Percentiles rank a stretch among this genome's conserved stretches.
These are phyloP conservation scores for Brachionus plicatilis DNA, from an alignment of 1,140 invertebrate species.

Conservation along the genomic window DNA sequence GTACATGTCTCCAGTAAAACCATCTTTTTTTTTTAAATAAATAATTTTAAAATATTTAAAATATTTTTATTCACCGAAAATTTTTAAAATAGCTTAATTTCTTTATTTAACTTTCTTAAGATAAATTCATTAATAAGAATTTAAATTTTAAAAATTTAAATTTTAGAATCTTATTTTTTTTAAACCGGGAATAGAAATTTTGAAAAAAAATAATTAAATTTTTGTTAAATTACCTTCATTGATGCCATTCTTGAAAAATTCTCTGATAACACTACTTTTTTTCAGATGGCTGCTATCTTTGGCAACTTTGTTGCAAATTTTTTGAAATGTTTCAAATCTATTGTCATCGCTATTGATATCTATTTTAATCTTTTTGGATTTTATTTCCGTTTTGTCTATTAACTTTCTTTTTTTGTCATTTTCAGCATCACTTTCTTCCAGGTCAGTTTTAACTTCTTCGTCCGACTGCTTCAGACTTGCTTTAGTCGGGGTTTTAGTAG, in stretches of 20 bases:
- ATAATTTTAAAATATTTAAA: conserved; percentile 36
- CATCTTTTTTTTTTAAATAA: conserved; percentile 42
- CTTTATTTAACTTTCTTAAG: background rate
- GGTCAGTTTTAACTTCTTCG: background rate
- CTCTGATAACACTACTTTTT: conserved; percentile 71
- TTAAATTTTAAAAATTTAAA: too few species aligned
- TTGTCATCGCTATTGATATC: conserved; percentile 60
- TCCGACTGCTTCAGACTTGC: background rate
- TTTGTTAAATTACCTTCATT: background rate
- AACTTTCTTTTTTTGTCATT: background rate
- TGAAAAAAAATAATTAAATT: too few species aligned
- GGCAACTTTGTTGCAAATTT: conserved; percentile 70
- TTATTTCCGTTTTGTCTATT: background rate
- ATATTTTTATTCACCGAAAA: background rate
- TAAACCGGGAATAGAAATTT: too few species aligned
- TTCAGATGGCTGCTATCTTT: conserved; percentile 70
- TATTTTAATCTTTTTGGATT: background rate
- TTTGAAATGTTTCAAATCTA: conserved; percentile 70
- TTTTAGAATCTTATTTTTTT: too few species aligned
- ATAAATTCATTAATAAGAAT: too few species aligned
- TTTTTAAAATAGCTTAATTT: background rate
- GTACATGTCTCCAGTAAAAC: conserved; percentile 69
- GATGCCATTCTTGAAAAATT: conserved; percentile 58
- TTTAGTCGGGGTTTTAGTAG: background rate
- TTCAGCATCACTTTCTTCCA: conserved; percentile 37